phyloP scores from a whole-genome alignment of 1,140 invertebrate genomes.

The Diorhabda sublineata region DNA sequence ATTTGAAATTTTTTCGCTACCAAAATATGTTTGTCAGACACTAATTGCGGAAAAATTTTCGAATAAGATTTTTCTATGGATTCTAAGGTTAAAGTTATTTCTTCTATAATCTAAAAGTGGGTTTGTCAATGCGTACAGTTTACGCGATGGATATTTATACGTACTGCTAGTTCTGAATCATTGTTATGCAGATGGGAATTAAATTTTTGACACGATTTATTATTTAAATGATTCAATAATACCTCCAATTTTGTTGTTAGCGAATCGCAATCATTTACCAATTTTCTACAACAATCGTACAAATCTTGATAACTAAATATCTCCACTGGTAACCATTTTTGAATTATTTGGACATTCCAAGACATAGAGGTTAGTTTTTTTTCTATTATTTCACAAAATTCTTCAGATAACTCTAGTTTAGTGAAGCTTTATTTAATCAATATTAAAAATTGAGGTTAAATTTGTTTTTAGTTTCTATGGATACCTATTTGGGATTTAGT shows the following conservation, averaged over 20 bases:
- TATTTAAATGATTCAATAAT: constrained; percentile 28
- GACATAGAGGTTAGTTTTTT: constrained; percentile 28
- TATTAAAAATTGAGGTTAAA: too few species aligned
- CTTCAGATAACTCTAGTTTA: too few species aligned
- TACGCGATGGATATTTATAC: not conserved
- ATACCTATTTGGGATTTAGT: too few species aligned
- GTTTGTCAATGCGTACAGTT: not conserved
- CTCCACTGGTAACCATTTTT: constrained; percentile 42
- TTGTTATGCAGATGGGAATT: constrained; percentile 21
- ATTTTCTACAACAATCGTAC: constrained; percentile 33
- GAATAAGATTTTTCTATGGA: constrained; percentile 23
- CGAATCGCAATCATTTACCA: constrained; percentile 30
- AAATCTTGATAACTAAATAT: constrained; percentile 30
- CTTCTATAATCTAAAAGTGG: constrained; percentile 33
- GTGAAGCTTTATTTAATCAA: too few species aligned
- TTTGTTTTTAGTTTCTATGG: too few species aligned
- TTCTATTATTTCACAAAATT: too few species aligned
- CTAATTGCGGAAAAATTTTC: constrained; percentile 24
- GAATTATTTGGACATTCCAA: constrained; percentile 37
- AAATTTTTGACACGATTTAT: constrained; percentile 22
- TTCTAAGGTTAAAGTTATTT: constrained; percentile 26
- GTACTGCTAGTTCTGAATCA: constrained; percentile 13
- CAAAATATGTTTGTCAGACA: constrained; percentile 11
- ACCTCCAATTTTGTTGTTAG: constrained; percentile 26
- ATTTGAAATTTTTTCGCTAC: constrained; percentile 31